Base-by-base conservation (phyloP, 2,797 vertebrate species). In the Mormyrops attenuatus region DNA sequence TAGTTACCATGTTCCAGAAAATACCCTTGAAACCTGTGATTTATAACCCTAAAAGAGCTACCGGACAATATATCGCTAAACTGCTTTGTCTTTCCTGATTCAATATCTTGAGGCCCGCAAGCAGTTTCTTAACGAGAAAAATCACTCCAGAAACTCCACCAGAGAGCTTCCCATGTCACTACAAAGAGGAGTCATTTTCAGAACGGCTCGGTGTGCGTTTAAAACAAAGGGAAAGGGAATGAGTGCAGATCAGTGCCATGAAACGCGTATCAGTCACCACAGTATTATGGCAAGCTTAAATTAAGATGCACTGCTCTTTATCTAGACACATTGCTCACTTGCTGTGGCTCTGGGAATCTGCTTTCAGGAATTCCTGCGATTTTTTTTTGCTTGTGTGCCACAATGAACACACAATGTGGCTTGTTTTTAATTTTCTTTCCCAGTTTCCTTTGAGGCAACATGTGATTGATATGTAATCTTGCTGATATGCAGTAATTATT, bases 31-130 rank as follows among this genome's bases (percentile, higher is more conserved):
- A 87, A 57, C 52, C 52, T n/a, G 55, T 87, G 86, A 87, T 87
- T 87, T 87, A 87, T 87, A 57, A 87, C 53, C 52, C 34, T 17
- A 87, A 44, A 41, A 57, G 11, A 87, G 20, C 52, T 87, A 47
- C 38, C 2, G 86, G 86, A 60, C 86, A 63, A 87, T 60, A 87
- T 87, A 87, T 87, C 6, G 86, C 53, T 88, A 73, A 88, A 88
- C 41, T 52, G 17, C 88, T 49, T 88, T 55, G 88, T 88, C 88
- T 88, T 80, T 88, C 66, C 66, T 52, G 88, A 77, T 34, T 88
- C 88, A 88, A 73, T 88, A 49, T 88, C 49, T 88, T 5, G 47
- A 88, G 52, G 86, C 47, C 66, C 34, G 47, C n/a, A 9, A 88
- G 60, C 47, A 53, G 87, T 73, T 69, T 30, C 87, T 73, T 88